Conservation (phyloP, 2,888 invertebrate genomes). For the Drosophila meridiana region DNA sequence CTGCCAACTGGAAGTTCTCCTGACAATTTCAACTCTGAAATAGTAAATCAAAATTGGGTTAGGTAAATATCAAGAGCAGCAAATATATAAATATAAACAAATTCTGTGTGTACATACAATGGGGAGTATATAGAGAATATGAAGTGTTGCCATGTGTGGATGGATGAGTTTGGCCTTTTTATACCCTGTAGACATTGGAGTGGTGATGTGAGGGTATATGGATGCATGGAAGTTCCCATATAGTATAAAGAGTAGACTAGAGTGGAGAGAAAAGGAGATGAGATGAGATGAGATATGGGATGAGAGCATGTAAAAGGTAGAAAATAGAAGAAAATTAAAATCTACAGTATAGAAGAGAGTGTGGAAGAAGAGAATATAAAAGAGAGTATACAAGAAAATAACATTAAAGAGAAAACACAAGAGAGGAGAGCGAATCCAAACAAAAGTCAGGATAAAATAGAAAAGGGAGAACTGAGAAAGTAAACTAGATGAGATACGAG, state of each 20-base stretch:
- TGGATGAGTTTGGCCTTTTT: no score
- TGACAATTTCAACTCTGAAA: slow-evolving; percentile 59
- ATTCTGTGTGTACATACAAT: background rate
- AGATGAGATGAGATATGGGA: background rate
- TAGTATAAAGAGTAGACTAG: no score
- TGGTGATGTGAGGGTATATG: background rate
- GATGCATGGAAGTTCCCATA: no score
- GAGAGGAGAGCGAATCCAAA: no score
- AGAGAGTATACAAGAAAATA: no score
- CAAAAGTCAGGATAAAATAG: no score
- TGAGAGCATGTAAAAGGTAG: no score
- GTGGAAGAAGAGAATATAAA: no score
- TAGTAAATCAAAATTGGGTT: slow-evolving; percentile 59
- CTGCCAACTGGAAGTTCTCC: slow-evolving; percentile 26
- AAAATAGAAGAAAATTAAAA: no score
- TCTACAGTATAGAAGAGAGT: no score
- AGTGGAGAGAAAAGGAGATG: background rate
- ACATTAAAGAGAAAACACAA: no score
- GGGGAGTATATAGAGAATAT: background rate
- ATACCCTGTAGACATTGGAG: background rate
- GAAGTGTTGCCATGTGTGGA: background rate
- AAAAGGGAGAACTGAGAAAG: background rate
- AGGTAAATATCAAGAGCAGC: slow-evolving; percentile 34
- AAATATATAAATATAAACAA: slow-evolving; percentile 1
- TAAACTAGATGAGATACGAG: background rate